Base-by-base conservation (phyloP, 1,140 invertebrate species). In the Protaetia brevitarsis region DNA sequence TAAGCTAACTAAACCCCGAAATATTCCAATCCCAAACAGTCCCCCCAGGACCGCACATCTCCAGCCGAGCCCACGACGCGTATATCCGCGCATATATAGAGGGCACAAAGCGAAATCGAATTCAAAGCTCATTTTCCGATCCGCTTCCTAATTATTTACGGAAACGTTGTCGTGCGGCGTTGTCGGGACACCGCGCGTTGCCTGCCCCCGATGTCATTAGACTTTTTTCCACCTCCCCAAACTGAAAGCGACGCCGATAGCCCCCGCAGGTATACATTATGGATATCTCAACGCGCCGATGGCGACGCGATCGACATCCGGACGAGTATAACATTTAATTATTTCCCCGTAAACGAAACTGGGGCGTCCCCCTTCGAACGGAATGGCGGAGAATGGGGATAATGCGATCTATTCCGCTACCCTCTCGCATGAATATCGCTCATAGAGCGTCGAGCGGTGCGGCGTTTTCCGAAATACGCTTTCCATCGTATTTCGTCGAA, bases 61-160 rank as follows among this genome's bases (percentile, higher is more conserved):
- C n/a, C n/a, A n/a, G n/a, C n/a, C n/a, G n/a, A n/a, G n/a, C n/a
- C n/a, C n/a, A n/a, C n/a, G n/a, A n/a, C n/a, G n/a, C n/a, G n/a
- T n/a, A n/a, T n/a, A n/a, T n/a, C n/a, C n/a, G n/a, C n/a, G 26
- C 16, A 51, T 23, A 21, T 19, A 51, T 23, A 23, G 16, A 7
- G 3, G n/a, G 41, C 16, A 51, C 41, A 51, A 51, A 51, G 41
- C 41, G 41, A 51, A 51, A 51, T 51, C 41, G 41, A 51, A 51
- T 51, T 51, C 41, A 51, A 51, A 51, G 41, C 41, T 51, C 41
- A 51, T 51, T 51, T 51, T 51, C 41, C 41, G 41, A 51, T 51
- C 16, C n/a, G 41, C 16, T 51, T 51, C 41, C 41, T 23, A 51
- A 23, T 23, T 51, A 51, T 51, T 51, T 51, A 51, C 41, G 41